Base-by-base conservation (phyloP, 2,888 invertebrate genomes). In the Mystacides longicornis region DNA sequence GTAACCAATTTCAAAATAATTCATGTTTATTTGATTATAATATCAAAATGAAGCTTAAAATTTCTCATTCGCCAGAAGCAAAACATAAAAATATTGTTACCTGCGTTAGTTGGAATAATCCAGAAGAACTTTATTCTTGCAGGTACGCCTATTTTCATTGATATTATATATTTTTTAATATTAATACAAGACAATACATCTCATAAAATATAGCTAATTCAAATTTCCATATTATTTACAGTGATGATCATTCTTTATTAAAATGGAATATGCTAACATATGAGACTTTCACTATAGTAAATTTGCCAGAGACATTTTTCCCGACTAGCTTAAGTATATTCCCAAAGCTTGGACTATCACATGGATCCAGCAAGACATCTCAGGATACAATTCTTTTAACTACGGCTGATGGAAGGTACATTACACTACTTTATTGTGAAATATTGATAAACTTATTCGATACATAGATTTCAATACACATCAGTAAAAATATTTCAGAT, bases 261-360 rank as follows among this genome's bases (percentile, higher is more conserved):
- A 87, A 88, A 69, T 97, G 96, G 96, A 93, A 89, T 68, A 78
- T 93, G 18, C 81, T 87, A 2, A 86, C 81, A 58, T 85, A 85
- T 61, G 92, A 91, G 69, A 84, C 89, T 0, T 81, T 82, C 54
- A 81, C 84, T 63, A 75, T 96, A 5, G 80, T 88, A 27, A 88
- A 89, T 62, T 81, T 97, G 61, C 82, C 89, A 0, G 82, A 84
- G 52, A 93, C 93, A 63, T 83, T 94, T 62, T 89, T 82, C 71
- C 93, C 97, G 1, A 93, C 91, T 1, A 89, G 90, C 63, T 83
- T 98, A 80, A 91, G 96, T 69, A 89, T 93, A 80, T 83, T 90
- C 67, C 89, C 91, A 0, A 83, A 88, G 65, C 74, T 81, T 14
- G 79, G 79, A 64, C 71, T 37, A 22, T 22, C 49, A 23, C 42